Conservation (phyloP, 2,888 invertebrate species). For the Cephus sareptanus region DNA sequence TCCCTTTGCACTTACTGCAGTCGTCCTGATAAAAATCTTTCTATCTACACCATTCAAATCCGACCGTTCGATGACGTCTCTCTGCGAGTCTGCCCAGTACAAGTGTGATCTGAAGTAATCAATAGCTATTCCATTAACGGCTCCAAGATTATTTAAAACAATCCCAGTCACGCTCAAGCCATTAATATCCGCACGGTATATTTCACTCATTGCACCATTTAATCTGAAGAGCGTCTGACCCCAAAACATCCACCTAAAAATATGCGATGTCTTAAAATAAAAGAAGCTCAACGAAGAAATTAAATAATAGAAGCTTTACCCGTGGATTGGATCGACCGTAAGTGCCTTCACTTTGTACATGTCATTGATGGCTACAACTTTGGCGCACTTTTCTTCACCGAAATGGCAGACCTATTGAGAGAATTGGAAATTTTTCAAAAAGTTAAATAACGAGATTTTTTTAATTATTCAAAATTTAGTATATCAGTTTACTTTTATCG, state of each 20-base stretch:
- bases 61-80: conserved; percentile 67
- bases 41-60: conserved; percentile 67
- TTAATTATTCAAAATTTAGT: not conserved
- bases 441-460: not conserved
- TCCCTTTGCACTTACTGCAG: not conserved
- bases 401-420: conserved; percentile 69
- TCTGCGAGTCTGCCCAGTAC: conserved; percentile 80
- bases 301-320: conserved; percentile 58
- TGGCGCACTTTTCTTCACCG: conserved; percentile 69
- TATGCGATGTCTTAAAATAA: not conserved
- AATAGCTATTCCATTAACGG: conserved; percentile 72
- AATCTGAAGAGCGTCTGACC: conserved; percentile 40
- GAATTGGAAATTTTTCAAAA: not conserved
- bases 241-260: conserved; percentile 61
- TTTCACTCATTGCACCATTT: conserved; percentile 31
- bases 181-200: conserved; percentile 68
- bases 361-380: conserved; percentile 68
- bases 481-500: conserved; percentile 44
- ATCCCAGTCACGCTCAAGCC: conserved; percentile 66
- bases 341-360: conserved; percentile 71
- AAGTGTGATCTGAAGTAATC: conserved; percentile 72
- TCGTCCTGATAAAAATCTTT: conserved; percentile 58
- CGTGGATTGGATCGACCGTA: conserved; percentile 71
- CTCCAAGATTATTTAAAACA: conserved; percentile 61
- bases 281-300: not conserved